These are phyloP conservation scores for Eustalomyia histrio DNA, from an alignment of 2,888 invertebrate species.

Conservation along the genomic window DNA sequence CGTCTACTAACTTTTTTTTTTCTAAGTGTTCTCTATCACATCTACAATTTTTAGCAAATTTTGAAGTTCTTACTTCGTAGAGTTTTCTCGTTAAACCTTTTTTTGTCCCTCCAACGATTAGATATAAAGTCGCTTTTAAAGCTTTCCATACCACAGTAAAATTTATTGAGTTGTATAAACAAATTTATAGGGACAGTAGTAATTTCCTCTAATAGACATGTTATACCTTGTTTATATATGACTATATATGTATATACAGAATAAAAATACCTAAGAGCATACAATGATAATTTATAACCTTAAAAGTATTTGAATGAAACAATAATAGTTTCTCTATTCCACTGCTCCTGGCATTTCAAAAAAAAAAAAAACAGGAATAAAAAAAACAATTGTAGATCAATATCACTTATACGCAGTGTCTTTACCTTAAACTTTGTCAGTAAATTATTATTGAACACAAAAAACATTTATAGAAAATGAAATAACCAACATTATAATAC, in stretches of 20 bases:
- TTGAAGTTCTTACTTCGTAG: too few relatives aligned
- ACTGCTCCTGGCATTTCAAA: neutral
- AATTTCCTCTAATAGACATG: slow-evolving; percentile 45
- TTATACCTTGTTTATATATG: slow-evolving; percentile 27
- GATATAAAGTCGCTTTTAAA: too few relatives aligned
- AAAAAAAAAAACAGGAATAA: neutral
- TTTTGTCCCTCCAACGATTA: too few relatives aligned
- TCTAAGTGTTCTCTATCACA: too few relatives aligned
- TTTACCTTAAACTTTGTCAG: slow-evolving; percentile 38
- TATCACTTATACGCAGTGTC: slow-evolving; percentile 50
- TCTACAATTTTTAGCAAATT: too few relatives aligned
- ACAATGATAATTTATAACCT: slow-evolving; percentile 34
- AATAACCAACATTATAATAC: neutral
- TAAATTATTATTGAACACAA: slow-evolving; percentile 28
- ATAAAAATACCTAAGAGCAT: neutral
- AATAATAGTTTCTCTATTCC: slow-evolving; percentile 1
- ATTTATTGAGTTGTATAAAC: neutral
- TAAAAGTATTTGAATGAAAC: slow-evolving; percentile 1
- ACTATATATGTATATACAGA: neutral
- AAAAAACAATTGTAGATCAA: slow-evolving; percentile 41
- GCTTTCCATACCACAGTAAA: slow-evolving; percentile 10
- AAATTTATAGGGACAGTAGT: slow-evolving; percentile 6
- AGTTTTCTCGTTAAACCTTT: too few relatives aligned
- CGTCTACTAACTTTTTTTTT: too few relatives aligned
- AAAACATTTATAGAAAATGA: slow-evolving; percentile 14